A percentile compares a stretch with the other conserved stretches of the same genome.
Conservation (phyloP, 2,113 vertebrate species). For the Aplodontia rufa region DNA sequence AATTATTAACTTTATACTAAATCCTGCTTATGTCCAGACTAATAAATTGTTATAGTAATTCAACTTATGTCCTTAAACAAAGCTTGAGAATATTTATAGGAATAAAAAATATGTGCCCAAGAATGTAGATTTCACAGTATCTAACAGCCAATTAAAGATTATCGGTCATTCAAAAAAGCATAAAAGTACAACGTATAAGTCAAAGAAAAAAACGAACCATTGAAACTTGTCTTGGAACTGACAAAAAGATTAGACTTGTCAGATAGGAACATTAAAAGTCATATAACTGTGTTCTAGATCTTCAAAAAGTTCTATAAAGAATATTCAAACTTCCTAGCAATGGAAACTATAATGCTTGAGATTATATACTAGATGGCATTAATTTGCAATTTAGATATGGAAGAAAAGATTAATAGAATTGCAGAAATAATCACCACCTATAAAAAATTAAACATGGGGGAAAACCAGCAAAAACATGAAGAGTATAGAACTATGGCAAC, state of each 20-base stretch:
- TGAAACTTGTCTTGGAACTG: neutral
- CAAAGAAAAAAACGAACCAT: no score
- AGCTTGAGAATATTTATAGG: neutral
- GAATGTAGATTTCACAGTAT: neutral
- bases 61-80: neutral
- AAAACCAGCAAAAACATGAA: neutral
- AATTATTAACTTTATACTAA: neutral
- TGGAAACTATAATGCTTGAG: neutral
- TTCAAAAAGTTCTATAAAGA: neutral
- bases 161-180: neutral
- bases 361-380: neutral
- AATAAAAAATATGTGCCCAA: neutral
- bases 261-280: neutral
- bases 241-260: neutral
- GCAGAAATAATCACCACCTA: neutral
- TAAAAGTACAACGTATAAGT: neutral
- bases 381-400: neutral
- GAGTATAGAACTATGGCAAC: neutral
- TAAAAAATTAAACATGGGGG: neutral
- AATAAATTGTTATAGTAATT: neutral
- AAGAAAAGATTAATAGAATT: neutral
- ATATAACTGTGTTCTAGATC: neutral
- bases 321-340: neutral
- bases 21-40: neutral
- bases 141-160: neutral